Evolutionary conservation across 2,113 vertebrate genomes (phyloP).

Genomic region (Lophura nycthemera): DNA sequence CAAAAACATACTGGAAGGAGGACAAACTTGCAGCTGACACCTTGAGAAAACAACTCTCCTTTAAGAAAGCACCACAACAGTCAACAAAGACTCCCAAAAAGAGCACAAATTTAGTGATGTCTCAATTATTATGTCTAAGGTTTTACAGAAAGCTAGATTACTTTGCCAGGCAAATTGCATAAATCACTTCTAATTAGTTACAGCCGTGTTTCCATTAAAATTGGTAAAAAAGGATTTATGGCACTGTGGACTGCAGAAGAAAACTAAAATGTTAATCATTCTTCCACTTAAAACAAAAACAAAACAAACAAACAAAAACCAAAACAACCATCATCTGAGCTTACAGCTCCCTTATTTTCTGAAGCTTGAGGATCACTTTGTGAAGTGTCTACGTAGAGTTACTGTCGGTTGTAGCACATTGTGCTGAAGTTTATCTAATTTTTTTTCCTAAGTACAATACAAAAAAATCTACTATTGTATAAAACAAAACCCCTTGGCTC

Average conservation of each 20-base stretch:
- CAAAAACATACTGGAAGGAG: neutral
- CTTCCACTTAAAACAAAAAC: neutral
- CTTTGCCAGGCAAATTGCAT: neutral
- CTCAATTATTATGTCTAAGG: neutral
- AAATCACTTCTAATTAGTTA: neutral
- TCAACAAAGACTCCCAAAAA: neutral
- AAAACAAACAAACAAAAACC: no score
- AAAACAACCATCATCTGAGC: neutral
- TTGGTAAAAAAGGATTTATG: neutral
- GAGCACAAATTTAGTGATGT: neutral
- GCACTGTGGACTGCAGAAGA: neutral
- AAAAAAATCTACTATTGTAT: neutral
- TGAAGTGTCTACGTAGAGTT: neutral
- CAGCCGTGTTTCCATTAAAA: neutral
- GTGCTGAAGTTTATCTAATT: neutral
- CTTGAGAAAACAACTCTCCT: neutral
- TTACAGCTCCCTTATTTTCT: neutral
- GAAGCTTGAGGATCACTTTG: neutral
- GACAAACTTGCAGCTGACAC: neutral
- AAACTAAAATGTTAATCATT: neutral
- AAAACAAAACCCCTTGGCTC: neutral
- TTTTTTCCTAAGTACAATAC: fast-evolving
- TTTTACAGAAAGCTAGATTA: neutral
- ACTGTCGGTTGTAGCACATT: neutral
- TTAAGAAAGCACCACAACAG: neutral